A percentile compares a stretch with the other conserved stretches of the same genome.
Conservation (phyloP, 2,113 vertebrate species). For the Myrmecobius fasciatus region DNA sequence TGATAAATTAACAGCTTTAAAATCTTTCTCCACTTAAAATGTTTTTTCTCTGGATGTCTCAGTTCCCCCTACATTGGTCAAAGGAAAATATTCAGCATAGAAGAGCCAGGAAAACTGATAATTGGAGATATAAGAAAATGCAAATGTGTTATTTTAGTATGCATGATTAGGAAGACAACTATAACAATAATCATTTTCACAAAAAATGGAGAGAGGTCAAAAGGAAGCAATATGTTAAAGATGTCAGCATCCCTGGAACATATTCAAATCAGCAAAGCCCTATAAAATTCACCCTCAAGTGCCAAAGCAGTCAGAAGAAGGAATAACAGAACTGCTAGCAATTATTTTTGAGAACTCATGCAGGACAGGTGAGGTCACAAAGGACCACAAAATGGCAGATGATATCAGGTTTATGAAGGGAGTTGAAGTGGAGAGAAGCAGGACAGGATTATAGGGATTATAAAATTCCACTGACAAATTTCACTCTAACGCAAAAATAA, state of each 20-base stretch:
- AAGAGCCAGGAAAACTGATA: neutral
- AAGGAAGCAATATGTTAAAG: constrained; percentile 4
- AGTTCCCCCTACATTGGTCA: neutral
- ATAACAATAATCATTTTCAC: constrained; percentile 31
- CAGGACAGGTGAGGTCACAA: neutral
- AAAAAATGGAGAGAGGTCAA: constrained; percentile 37
- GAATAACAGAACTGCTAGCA: constrained; percentile 1
- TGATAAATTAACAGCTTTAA: neutral
- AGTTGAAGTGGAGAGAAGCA: neutral
- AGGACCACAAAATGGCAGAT: neutral
- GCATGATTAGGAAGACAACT: neutral
- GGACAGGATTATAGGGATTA: neutral
- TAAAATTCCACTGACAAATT: neutral
- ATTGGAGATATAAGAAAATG: neutral
- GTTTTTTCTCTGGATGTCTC: neutral
- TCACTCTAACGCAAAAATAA: neutral
- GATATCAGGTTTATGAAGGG: neutral
- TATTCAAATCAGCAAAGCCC: constrained; percentile 42
- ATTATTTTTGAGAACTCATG: constrained; percentile 22
- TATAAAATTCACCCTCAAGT: constrained; percentile 27
- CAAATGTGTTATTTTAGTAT: neutral
- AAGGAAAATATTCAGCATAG: neutral
- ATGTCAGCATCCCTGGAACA: neutral
- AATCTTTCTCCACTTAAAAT: too few species aligned
- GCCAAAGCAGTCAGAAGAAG: neutral